Evolutionary conservation across 2,888 invertebrate species (phyloP), one percentile per base, ranked within the genome.

Genomic region (Athalia circularis): DNA sequence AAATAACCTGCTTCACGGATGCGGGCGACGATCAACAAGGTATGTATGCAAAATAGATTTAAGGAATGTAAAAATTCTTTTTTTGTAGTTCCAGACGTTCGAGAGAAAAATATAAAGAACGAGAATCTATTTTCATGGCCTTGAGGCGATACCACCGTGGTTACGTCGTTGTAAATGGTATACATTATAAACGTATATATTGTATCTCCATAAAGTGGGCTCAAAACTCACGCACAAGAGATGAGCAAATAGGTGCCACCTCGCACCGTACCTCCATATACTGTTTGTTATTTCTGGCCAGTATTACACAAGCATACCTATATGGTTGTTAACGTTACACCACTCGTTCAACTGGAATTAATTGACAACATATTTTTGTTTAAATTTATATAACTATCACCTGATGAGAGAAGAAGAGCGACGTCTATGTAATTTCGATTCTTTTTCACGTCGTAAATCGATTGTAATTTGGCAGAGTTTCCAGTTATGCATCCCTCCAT

Each of bases 381-480:
- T n/a, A 7, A 61, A n/a, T 3, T 61, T 13, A 61, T 61, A 59
- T 11, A 59, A 6, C 13, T 59, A 50, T 72, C 75, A 75, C 75
- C 75, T 75, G 75, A 11, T 48, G 47, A 62, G 50, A 43, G 52
- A 64, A 29, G 29, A 29, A 29, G 75, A 50, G 8, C 52, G 75
- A 62, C 64, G 75, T 50, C 5, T 9, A 3, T 64, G 7, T 64
- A 50, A 64, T 62, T 75, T 64, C 64, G 75, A 75, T 52, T 50
- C 52, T 47, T 75, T 64, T 52, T 48, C 61, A 75, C 50, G 62
- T 75, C 59, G 62, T 75, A 75, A 50, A 62, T 75, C 75, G 62
- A 75, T 64, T 75, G 64, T 75, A 15, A 75, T 75, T 75, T 75
- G 75, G 75, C 75, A 75, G 29, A 75, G 75, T 75, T 75, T 75